Conservation (phyloP, 2,113 vertebrate genomes). For the Patagioenas fasciata region DNA sequence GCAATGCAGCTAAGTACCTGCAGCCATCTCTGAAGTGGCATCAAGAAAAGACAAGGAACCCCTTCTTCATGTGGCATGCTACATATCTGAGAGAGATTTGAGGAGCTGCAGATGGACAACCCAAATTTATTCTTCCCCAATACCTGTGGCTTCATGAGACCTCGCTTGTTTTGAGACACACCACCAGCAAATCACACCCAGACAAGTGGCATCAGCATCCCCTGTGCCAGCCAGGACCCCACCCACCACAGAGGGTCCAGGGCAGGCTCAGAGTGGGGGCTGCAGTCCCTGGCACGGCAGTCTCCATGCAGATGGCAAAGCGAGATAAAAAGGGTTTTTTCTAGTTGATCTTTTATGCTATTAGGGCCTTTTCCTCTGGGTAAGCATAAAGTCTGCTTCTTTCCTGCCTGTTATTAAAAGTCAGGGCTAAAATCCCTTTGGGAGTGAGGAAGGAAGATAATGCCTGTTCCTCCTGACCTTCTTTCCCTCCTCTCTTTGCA, state of each 20-base stretch:
- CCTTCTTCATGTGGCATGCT: neutral
- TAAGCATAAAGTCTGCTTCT: neutral
- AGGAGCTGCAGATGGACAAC: neutral
- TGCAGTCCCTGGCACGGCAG: neutral
- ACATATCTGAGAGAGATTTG: neutral
- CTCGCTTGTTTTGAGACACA: neutral
- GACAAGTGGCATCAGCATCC: accelerated
- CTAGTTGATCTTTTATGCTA: neutral
- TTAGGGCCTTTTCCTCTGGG: slow-evolving; percentile 33
- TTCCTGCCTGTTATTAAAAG: slow-evolving; percentile 54
- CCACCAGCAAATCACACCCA: neutral
- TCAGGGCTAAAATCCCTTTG: slow-evolving; percentile 35
- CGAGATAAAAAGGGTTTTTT: neutral
- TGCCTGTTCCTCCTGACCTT: slow-evolving; percentile 31
- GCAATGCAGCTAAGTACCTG: neutral
- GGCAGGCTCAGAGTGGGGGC: accelerated
- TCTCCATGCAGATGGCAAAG: neutral
- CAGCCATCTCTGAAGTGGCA: neutral
- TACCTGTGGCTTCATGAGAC: neutral
- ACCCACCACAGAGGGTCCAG: neutral
- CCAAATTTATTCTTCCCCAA: neutral
- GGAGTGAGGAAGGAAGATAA: slow-evolving; percentile 40
- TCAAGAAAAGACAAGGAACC: neutral
- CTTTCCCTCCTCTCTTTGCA: neutral
- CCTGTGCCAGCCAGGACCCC: neutral